Evolutionary conservation across 92 coral and sea anemone species (phyloP).

Genomic region (Metridium senile): DNA sequence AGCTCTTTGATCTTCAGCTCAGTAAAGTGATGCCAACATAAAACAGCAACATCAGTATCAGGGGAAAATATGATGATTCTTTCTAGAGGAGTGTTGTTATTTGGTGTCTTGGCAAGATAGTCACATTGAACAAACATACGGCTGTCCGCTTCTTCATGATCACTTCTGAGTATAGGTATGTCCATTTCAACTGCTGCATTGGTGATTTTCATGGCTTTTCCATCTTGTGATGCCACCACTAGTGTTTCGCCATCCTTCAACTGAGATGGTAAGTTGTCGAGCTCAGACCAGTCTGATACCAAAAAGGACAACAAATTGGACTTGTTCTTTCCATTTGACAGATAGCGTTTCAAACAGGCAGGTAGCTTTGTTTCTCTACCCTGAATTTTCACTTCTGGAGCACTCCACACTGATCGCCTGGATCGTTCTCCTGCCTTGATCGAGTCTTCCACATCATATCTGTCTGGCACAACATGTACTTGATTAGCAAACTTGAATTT

Average conservation of each 20-base stretch:
- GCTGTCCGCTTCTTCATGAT: slow-evolving; percentile 56
- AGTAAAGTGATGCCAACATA: too few relatives aligned
- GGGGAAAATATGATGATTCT: slow-evolving; percentile 60
- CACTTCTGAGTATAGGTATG: slow-evolving; percentile 21
- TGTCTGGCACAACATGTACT: slow-evolving; percentile 22
- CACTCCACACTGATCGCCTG: slow-evolving; percentile 12
- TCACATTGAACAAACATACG: slow-evolving; percentile 52
- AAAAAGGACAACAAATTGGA: slow-evolving; percentile 23
- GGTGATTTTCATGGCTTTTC: slow-evolving; percentile 10
- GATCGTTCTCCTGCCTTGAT: slow-evolving; percentile 37
- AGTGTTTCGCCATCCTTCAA: slow-evolving; percentile 18
- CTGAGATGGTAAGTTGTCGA: slow-evolving; percentile 4
- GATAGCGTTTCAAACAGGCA: slow-evolving; percentile 1
- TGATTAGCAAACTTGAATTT: slow-evolving; percentile 7
- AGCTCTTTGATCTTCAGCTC: too few relatives aligned
- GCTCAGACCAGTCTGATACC: slow-evolving; percentile 13
- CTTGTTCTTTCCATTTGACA: slow-evolving; percentile 32
- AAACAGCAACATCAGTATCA: too few relatives aligned
- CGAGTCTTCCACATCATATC: slow-evolving; percentile 17
- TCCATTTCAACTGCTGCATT: slow-evolving; percentile 4
- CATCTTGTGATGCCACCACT: slow-evolving; percentile 7
- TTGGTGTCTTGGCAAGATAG: slow-evolving; percentile 22
- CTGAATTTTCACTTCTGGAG: slow-evolving; percentile 14
- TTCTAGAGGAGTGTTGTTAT: slow-evolving; percentile 11
- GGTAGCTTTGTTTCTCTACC: slow-evolving; percentile 35